Base-by-base conservation (phyloP, 2,797 vertebrate genomes). In the Coilia nasus region DNA sequence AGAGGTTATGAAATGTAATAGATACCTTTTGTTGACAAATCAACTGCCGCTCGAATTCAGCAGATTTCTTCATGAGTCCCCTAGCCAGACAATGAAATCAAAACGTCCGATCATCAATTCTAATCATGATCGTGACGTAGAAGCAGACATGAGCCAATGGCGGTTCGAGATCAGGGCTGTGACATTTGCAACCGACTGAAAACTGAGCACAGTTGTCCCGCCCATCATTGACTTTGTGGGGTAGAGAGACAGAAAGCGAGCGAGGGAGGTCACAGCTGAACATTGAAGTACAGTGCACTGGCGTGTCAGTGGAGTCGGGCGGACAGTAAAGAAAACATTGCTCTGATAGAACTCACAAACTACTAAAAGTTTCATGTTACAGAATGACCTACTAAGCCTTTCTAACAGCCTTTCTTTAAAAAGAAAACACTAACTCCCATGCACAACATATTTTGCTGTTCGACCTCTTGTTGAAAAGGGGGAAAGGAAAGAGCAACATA, bases 101-200 rank as follows among this genome's bases (percentile, higher is more conserved):
- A 94, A 97, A 95, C 95, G 96, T 97, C 97, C 96, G 97, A 99
- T 98, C 98, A 98, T 98, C 97, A 98, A 98, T 98, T 98, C 97
- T 98, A 97, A 97, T 98, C 97, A 98, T 99, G 97, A 98, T 99
- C 95, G 97, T 98, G 98, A 98, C 97, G 97, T 98, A 81, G 93
- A 81, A 12, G 88, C 93, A 97, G 97, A 98, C 96, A 97, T 93
- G 95, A 94, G 94, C 97, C 97, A 99, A 99, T 98, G 88, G 92
- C 88, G 89, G 91, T 84, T 86, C 91, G 84, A 96, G 95, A 97
- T 97, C 97, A 96, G 93, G 88, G 93, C 93, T 89, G 95, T 96
- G 96, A 97, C 96, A 96, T 93, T 92, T 89, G 89, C 91, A 93
- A 92, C 92, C 92, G 90, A 90, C 89, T 92, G 94, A 93, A 92